phyloP scores from a whole-genome alignment of 2,888 invertebrate genomes.

The Theretra japonica region DNA sequence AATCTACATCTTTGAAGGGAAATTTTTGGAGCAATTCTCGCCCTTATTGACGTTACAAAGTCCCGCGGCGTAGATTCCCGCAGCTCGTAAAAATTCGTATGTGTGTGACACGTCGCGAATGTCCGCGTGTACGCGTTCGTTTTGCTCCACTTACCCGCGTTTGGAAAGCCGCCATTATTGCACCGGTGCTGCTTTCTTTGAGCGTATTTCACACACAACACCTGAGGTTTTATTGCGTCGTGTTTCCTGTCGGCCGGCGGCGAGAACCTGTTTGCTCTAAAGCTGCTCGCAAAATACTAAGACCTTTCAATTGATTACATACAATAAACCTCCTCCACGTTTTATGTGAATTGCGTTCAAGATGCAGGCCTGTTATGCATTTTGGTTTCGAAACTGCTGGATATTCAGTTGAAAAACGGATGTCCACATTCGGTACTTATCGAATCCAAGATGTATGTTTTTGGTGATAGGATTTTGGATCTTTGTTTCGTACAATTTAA shows the following conservation, averaged over 20 bases:
- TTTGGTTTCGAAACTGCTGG: slow-evolving; percentile 5
- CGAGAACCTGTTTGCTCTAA: background rate
- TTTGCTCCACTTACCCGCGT: slow-evolving; percentile 27
- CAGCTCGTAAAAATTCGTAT: background rate
- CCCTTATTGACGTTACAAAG: background rate
- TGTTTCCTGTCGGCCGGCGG: slow-evolving; percentile 3
- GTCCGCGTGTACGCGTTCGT: slow-evolving; percentile 13
- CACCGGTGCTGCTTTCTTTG: slow-evolving; percentile 24
- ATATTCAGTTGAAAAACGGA: too few relatives aligned
- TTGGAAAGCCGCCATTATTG: slow-evolving; percentile 21
- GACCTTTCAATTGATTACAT: too few relatives aligned
- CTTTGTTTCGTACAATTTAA: background rate
- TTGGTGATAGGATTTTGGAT: background rate
- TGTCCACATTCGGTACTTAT: background rate
- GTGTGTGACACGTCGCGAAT: slow-evolving; percentile 1
- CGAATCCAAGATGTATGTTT: slow-evolving; percentile 7
- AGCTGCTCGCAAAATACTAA: background rate
- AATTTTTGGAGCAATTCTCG: too few relatives aligned
- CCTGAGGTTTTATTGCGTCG: slow-evolving; percentile 14
- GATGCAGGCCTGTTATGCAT: background rate
- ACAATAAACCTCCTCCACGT: background rate
- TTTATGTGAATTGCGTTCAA: background rate
- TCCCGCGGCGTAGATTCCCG: background rate
- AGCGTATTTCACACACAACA: slow-evolving; percentile 12
- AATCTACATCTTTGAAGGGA: background rate